Evolutionary conservation across 1,140 invertebrate species (phyloP).

Genomic region (Aradophagus sp.): DNA sequence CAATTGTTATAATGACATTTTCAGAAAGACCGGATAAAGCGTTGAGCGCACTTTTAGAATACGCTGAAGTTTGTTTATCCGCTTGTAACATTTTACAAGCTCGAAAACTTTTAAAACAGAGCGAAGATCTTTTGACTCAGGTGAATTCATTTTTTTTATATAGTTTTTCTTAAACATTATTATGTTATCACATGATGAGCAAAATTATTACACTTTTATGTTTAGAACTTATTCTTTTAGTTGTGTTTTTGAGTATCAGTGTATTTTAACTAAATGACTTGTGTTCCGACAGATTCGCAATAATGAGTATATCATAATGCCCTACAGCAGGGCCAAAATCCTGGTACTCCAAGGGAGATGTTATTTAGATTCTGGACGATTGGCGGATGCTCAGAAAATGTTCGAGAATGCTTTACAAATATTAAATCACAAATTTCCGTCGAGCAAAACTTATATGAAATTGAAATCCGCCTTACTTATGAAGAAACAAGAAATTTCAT

Average conservation of each 20-base stretch:
- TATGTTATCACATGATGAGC: too few species aligned
- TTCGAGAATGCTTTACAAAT: slow-evolving; percentile 63
- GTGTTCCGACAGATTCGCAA: slow-evolving; percentile 60
- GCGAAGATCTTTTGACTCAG: slow-evolving; percentile 60
- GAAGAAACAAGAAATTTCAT: slow-evolving; percentile 53
- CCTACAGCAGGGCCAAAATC: slow-evolving; percentile 72
- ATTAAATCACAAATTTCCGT: slow-evolving; percentile 69
- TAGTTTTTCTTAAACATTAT: too few species aligned
- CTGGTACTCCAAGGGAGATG: slow-evolving; percentile 70
- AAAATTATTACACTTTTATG: too few species aligned
- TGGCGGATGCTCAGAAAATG: slow-evolving; percentile 62
- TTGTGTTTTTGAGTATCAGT: too few species aligned
- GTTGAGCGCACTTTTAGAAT: slow-evolving; percentile 75
- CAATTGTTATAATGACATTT: too few species aligned
- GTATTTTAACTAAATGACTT: too few species aligned
- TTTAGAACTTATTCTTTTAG: too few species aligned
- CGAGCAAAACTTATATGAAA: slow-evolving; percentile 60
- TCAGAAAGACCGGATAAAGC: slow-evolving; percentile 64
- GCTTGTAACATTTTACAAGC: slow-evolving; percentile 74
- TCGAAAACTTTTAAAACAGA: slow-evolving; percentile 73
- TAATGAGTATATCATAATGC: slow-evolving; percentile 64
- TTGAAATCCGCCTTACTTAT: slow-evolving; percentile 62
- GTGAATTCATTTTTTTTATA: slow-evolving; percentile 42
- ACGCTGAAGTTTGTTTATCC: slow-evolving; percentile 74
- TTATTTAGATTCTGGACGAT: slow-evolving; percentile 66